Evolutionary conservation across 2,888 invertebrate species (phyloP).

Genomic region (Elysia crispata): DNA sequence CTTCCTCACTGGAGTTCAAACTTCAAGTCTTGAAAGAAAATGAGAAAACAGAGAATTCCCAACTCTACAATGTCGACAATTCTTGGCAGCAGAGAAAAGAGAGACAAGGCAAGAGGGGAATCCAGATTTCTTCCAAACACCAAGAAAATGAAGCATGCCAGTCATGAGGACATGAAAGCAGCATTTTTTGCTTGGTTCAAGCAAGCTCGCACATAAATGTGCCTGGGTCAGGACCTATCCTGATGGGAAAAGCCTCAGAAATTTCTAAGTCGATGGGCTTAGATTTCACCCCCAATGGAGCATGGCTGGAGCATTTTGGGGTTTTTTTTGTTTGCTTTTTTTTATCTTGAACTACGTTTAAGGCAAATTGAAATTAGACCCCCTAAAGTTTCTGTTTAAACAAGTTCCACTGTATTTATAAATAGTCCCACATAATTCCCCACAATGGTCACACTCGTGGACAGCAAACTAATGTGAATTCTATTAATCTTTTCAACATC

Average conservation of each 20-base stretch:
- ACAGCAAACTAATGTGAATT: too few species aligned
- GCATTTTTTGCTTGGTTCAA: constrained; percentile 25
- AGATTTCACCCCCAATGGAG: constrained; percentile 48
- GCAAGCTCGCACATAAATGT: constrained; percentile 12
- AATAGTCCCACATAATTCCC: too few species aligned
- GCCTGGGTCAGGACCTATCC: constrained; percentile 38
- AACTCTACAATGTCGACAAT: constrained; percentile 18
- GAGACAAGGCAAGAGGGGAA: background rate
- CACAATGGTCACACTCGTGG: too few species aligned
- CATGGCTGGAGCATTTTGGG: constrained; percentile 53
- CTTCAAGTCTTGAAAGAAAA: background rate
- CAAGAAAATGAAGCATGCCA: constrained; percentile 9
- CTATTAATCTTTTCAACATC: too few species aligned
- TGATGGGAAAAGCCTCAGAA: constrained; percentile 48
- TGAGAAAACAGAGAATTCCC: background rate
- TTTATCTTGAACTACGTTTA: too few species aligned
- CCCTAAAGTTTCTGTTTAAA: too few species aligned
- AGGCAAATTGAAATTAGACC: too few species aligned
- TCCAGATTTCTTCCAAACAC: too few species aligned
- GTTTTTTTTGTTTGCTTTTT: too few species aligned
- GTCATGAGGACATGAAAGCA: constrained; percentile 19
- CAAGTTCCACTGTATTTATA: too few species aligned
- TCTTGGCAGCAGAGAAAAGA: background rate
- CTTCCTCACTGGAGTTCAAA: background rate
- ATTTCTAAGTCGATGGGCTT: constrained; percentile 44